Percentiles rank a stretch among this genome's conserved stretches.
Evolutionary conservation across 1,140 invertebrate genomes (phyloP).

Genomic region (Diabrotica virgifera): DNA sequence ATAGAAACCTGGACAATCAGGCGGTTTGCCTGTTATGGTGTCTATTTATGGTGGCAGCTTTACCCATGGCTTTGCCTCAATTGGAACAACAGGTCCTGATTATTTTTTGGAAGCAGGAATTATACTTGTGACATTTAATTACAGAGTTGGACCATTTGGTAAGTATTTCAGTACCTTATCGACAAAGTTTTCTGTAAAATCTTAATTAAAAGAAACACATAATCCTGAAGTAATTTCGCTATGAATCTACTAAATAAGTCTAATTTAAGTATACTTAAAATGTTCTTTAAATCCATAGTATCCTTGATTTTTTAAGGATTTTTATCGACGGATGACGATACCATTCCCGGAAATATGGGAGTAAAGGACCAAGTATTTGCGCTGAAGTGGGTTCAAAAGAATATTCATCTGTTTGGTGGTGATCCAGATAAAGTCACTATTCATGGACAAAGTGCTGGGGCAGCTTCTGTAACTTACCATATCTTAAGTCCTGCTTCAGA

Average conservation of each 20-base stretch:
- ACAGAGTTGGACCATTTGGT: slow-evolving; percentile 19
- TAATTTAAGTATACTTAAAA: too few relatives aligned
- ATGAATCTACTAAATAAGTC: too few relatives aligned
- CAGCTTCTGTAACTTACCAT: not conserved
- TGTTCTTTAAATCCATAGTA: too few relatives aligned
- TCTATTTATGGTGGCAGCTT: slow-evolving; percentile 17
- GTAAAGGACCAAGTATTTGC: slow-evolving; percentile 8
- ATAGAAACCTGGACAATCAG: too few relatives aligned
- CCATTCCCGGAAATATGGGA: slow-evolving; percentile 3
- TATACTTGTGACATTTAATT: slow-evolving; percentile 15
- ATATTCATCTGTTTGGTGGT: slow-evolving; percentile 5
- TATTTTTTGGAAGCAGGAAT: slow-evolving; percentile 13
- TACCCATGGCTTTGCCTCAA: slow-evolving; percentile 2
- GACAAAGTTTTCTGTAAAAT: too few relatives aligned
- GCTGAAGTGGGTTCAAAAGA: slow-evolving; percentile 6
- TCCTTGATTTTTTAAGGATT: not conserved
- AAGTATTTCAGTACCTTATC: not conserved
- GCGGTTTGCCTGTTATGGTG: not conserved
- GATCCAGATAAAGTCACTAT: slow-evolving; percentile 1
- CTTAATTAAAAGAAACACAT: too few relatives aligned
- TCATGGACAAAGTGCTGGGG: slow-evolving; percentile 7
- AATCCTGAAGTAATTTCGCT: too few relatives aligned
- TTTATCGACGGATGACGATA: slow-evolving; percentile 6
- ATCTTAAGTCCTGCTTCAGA: not conserved
- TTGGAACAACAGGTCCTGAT: not conserved